Evolutionary conservation across 2,113 vertebrate species (phyloP).

Genomic region (Erythrocercus mccallii): DNA sequence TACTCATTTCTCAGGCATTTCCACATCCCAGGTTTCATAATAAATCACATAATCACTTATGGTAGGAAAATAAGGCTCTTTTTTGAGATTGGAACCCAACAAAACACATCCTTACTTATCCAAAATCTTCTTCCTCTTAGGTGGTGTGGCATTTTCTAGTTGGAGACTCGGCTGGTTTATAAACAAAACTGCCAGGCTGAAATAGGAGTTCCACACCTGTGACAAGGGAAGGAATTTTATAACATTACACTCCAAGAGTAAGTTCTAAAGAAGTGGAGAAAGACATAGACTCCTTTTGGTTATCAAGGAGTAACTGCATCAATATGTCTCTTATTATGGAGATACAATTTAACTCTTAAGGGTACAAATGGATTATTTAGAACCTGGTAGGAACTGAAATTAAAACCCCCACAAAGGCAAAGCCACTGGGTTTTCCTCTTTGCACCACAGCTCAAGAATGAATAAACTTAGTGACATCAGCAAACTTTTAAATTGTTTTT

Average conservation of each 20-base stretch:
- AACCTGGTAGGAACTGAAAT: background rate
- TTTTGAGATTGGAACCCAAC: background rate
- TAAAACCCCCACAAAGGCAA: background rate
- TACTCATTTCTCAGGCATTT: background rate
- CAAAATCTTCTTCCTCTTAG: constrained; percentile 92
- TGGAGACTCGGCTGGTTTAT: constrained; percentile 98
- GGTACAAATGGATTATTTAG: background rate
- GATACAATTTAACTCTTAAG: background rate
- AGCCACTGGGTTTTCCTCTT: background rate
- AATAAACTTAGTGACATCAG: background rate
- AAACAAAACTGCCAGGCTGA: constrained; percentile 94
- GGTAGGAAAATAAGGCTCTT: background rate
- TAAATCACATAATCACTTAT: background rate
- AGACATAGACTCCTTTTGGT: background rate
- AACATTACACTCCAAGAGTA: background rate
- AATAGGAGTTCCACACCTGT: constrained; percentile 98
- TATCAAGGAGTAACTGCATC: background rate
- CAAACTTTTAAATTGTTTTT: background rate
- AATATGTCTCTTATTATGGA: background rate
- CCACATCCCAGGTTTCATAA: background rate
- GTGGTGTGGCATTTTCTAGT: constrained; percentile 85
- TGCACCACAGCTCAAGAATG: background rate
- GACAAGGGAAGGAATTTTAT: constrained; percentile 12
- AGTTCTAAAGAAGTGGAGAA: background rate
- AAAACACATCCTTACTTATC: constrained; percentile 86